phyloP scores from a whole-genome alignment of 2,888 invertebrate genomes.

The Cerastis leucographa region DNA sequence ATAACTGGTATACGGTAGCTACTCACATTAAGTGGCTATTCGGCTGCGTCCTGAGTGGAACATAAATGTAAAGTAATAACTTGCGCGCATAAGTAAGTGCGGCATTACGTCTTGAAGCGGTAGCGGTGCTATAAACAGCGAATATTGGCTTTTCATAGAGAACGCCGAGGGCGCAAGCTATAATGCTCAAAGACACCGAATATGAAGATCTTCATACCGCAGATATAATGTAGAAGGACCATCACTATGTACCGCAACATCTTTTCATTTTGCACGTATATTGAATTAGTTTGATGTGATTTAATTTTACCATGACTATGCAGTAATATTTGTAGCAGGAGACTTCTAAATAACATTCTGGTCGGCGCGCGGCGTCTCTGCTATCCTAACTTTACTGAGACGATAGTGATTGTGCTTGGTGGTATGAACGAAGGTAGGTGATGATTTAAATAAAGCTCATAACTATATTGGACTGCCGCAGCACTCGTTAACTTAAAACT shows the following conservation, averaged over 20 bases:
- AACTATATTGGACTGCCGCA: no score
- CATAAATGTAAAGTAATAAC: slow-evolving; percentile 55
- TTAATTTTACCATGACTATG: background rate
- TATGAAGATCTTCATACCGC: background rate
- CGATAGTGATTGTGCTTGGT: no score
- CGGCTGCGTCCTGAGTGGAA: slow-evolving; percentile 39
- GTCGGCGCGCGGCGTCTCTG: no score
- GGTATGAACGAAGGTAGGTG: no score
- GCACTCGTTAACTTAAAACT: no score
- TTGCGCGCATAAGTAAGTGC: slow-evolving; percentile 21
- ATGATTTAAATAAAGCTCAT: no score
- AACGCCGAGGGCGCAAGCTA: background rate
- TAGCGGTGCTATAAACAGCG: slow-evolving; percentile 23
- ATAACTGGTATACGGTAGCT: slow-evolving; percentile 39
- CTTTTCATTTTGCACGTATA: background rate
- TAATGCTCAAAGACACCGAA: background rate
- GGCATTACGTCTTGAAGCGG: slow-evolving; percentile 20
- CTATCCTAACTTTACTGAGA: no score
- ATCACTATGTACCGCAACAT: background rate
- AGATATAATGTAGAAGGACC: background rate
- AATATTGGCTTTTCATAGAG: slow-evolving; percentile 24
- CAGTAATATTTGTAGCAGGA: background rate
- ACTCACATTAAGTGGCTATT: slow-evolving; percentile 61
- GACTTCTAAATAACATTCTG: background rate
- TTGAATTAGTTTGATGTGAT: background rate